Evolutionary conservation across 1,140 invertebrate species (phyloP).

Genomic region (Bombus superbus): DNA sequence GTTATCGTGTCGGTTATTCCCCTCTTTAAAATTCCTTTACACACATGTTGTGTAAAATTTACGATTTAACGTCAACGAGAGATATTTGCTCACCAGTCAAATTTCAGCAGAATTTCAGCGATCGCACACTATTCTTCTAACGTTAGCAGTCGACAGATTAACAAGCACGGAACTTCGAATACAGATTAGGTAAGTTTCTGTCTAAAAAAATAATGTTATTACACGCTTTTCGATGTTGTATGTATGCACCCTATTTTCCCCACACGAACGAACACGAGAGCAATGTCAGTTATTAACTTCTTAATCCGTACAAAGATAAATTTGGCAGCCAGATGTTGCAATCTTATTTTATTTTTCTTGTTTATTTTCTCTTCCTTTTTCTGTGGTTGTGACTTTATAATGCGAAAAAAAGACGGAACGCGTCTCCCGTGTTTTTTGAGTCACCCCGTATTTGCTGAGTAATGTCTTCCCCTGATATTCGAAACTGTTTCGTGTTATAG

Average conservation of each 20-base stretch:
- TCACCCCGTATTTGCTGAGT: slow-evolving; percentile 46
- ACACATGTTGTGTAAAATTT: too few relatives aligned
- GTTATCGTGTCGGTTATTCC: neutral
- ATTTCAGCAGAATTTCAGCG: slow-evolving; percentile 11
- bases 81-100: slow-evolving; percentile 13
- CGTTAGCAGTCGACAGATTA: slow-evolving; percentile 11
- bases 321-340: neutral
- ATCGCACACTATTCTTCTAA: slow-evolving; percentile 1
- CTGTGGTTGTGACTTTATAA: slow-evolving; percentile 23
- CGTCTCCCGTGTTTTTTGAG: slow-evolving; percentile 42
- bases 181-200: slow-evolving; percentile 8
- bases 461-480: slow-evolving; percentile 2
- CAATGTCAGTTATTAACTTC: slow-evolving; percentile 41
- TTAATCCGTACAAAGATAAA: neutral
- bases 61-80: neutral
- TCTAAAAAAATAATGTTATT: slow-evolving; percentile 13
- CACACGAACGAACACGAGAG: slow-evolving; percentile 14
- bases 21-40: neutral
- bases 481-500: neutral
- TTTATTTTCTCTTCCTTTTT: neutral
- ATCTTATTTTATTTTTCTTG: neutral
- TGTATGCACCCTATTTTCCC: slow-evolving; percentile 26
- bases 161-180: neutral
- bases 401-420: slow-evolving; percentile 17
- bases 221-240: slow-evolving; percentile 29